Conservation (phyloP, 2,113 vertebrate species). For the Oxyura jamaicensis region DNA sequence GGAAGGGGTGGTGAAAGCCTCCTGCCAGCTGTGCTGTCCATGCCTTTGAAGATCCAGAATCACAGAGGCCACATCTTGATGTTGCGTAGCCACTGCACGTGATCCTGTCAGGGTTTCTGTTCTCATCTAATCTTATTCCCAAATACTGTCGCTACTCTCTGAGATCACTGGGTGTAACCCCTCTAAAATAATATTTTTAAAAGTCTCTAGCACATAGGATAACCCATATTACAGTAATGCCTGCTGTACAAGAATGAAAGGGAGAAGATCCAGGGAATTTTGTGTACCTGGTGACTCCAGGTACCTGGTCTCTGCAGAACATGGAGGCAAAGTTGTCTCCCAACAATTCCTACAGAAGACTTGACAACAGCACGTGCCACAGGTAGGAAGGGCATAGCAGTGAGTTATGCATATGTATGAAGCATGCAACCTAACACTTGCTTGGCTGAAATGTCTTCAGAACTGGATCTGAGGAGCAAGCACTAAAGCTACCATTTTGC, state of each 20-base stretch:
- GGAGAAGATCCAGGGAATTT: background rate
- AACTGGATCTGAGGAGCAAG: background rate
- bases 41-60: background rate
- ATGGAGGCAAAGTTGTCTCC: background rate
- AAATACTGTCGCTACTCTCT: background rate
- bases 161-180: fast-evolving
- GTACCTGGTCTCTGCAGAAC: background rate
- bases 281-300: background rate
- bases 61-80: background rate
- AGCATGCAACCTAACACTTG: background rate
- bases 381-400: background rate
- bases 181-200: background rate
- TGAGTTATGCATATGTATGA: fast-evolving
- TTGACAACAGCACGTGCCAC: background rate
- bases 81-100: background rate
- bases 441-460: background rate
- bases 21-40: background rate
- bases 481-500: background rate
- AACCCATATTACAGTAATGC: background rate
- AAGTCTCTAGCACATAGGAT: background rate
- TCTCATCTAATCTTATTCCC: background rate
- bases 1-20: background rate
- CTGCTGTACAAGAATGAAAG: background rate
- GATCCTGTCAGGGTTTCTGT: background rate
- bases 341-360: background rate